Evolutionary conservation across 2,797 vertebrate genomes (phyloP).

Genomic region (Corythornis leucogaster): DNA sequence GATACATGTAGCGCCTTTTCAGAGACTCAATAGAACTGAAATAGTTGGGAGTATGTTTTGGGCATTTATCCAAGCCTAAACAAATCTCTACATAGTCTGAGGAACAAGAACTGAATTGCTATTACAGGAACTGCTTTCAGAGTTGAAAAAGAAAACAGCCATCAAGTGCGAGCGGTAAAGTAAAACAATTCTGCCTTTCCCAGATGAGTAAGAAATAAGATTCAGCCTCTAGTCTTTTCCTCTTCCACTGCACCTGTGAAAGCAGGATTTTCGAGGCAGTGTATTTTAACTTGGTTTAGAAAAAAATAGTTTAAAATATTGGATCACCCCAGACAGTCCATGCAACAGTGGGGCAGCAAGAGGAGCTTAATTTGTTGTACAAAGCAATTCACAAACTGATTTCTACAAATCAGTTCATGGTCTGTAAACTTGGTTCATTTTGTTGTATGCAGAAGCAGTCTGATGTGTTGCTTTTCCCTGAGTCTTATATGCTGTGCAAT

Average conservation of each 20-base stretch:
- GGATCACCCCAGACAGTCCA: not conserved
- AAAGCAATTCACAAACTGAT: not conserved
- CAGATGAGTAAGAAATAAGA: conserved; percentile 29
- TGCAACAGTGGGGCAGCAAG: not conserved
- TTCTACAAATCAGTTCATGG: not conserved
- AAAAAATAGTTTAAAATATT: not conserved
- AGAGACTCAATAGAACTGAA: not conserved
- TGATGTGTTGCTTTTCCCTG: not conserved
- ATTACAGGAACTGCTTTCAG: conserved; percentile 27
- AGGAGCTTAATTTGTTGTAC: not conserved
- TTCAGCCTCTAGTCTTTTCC: not conserved
- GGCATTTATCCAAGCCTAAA: conserved; percentile 45
- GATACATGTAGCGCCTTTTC: not conserved
- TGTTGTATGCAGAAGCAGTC: not conserved
- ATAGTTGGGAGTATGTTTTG: conserved; percentile 17
- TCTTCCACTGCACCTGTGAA: not conserved
- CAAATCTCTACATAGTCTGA: conserved; percentile 44
- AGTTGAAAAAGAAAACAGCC: conserved; percentile 13
- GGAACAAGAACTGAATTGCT: conserved; percentile 35
- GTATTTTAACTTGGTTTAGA: not conserved
- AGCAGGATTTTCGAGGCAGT: not conserved
- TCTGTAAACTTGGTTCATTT: not conserved
- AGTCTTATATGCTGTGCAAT: not conserved
- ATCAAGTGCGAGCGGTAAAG: not conserved
- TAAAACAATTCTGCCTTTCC: conserved; percentile 37